Percentiles rank a stretch among this genome's conserved stretches.
Conservation (phyloP, 2,797 vertebrate genomes). For the Halcyon badia region DNA sequence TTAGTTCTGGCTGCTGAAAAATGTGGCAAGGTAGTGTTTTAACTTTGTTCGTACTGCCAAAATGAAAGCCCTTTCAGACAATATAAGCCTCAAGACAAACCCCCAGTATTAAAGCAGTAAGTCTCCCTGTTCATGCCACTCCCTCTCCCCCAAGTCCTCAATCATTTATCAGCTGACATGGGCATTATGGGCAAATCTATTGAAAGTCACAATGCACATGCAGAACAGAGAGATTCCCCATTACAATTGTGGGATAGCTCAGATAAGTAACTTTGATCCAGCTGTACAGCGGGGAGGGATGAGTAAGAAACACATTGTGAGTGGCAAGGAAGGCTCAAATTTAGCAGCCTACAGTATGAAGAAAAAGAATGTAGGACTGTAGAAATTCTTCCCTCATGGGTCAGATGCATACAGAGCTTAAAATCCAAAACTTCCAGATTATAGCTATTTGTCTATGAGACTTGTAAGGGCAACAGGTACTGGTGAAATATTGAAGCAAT, state of each 20-base stretch:
- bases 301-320: background rate
- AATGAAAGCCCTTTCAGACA: background rate
- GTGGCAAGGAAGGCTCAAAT: background rate
- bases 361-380: background rate
- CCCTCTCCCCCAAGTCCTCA: background rate
- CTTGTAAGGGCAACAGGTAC: background rate
- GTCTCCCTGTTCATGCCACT: background rate
- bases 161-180: background rate
- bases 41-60: background rate
- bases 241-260: background rate
- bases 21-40: background rate
- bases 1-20: constrained; percentile 1
- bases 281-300: background rate
- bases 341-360: background rate
- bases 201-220: background rate
- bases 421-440: background rate
- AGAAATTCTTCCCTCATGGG: background rate
- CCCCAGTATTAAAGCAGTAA: background rate
- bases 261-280: background rate
- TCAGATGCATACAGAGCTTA: background rate
- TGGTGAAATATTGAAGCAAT: background rate
- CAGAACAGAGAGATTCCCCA: background rate
- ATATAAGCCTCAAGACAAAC: background rate
- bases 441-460: background rate
- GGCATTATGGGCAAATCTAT: background rate